Evolutionary conservation across 2,888 invertebrate genomes (phyloP).

Genomic region (Amiota communis): DNA sequence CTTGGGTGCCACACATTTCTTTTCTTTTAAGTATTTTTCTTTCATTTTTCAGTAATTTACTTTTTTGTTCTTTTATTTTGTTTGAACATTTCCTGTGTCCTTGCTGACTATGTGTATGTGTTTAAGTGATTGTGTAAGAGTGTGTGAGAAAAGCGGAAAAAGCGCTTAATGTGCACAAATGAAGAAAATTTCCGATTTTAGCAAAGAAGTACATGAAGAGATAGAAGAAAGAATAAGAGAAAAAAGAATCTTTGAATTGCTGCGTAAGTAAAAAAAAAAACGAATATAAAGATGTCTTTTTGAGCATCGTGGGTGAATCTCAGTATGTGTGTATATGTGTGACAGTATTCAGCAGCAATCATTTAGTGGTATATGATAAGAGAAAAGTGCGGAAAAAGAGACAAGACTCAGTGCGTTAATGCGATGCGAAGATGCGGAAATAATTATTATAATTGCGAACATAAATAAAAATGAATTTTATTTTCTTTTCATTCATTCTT

Average conservation of each 20-base stretch:
- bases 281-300: constrained; percentile 44
- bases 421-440: constrained; percentile 11
- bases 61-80: constrained; percentile 33
- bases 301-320: constrained; percentile 10
- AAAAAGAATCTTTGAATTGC: constrained; percentile 33
- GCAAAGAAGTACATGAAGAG: not conserved
- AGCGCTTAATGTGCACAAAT: constrained; percentile 49
- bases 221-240: not conserved
- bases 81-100: constrained; percentile 37
- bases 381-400: too few relatives aligned
- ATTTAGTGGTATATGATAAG: too few relatives aligned
- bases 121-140: too few relatives aligned
- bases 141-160: constrained; percentile 30
- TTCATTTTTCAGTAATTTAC: constrained; percentile 14
- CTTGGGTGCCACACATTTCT: constrained; percentile 34
- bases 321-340: constrained; percentile 10
- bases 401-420: not conserved
- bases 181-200: constrained; percentile 40
- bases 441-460: constrained; percentile 26
- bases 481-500: not conserved
- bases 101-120: not conserved
- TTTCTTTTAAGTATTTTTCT: constrained; percentile 19
- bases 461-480: constrained; percentile 17
- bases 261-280: constrained; percentile 50
- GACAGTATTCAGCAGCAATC: too few relatives aligned